A percentile compares a stretch with the other conserved stretches of the same genome.
Conservation (phyloP, 2,113 vertebrate genomes). For the Mesocricetus auratus region DNA sequence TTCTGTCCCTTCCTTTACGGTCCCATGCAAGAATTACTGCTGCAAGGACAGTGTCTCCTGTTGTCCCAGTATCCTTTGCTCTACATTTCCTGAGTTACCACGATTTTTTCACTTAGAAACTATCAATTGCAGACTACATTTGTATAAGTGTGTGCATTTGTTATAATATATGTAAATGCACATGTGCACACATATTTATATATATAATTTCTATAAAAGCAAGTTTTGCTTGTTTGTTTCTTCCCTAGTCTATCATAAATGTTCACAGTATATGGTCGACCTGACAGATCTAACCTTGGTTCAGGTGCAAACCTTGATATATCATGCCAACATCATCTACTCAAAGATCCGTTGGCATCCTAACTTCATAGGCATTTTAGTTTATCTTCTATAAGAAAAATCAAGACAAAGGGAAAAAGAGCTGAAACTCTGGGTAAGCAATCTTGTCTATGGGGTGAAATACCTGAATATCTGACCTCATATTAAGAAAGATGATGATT, state of each 20-base stretch:
- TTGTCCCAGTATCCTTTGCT: neutral
- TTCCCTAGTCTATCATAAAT: neutral
- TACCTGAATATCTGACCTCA: neutral
- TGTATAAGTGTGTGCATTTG: accelerated
- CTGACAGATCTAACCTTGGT: neutral
- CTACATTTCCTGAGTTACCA: neutral
- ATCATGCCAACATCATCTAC: slow-evolving; percentile 15
- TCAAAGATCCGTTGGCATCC: neutral
- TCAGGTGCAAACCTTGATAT: neutral
- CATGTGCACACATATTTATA: neutral
- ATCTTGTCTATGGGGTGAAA: neutral
- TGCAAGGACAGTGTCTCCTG: neutral
- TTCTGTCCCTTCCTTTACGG: neutral
- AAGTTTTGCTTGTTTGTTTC: neutral
- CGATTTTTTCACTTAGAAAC: neutral
- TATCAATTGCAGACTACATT: neutral
- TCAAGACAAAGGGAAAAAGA: neutral
- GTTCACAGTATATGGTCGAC: neutral
- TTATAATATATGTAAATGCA: neutral
- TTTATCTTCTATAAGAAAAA: neutral
- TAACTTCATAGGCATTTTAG: neutral
- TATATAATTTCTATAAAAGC: neutral
- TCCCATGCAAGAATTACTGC: neutral
- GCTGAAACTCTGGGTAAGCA: neutral
- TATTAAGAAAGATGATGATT: neutral